These are phyloP conservation scores for Erebia palarica DNA, from an alignment of 2,888 invertebrate genomes.

Conservation along the genomic window DNA sequence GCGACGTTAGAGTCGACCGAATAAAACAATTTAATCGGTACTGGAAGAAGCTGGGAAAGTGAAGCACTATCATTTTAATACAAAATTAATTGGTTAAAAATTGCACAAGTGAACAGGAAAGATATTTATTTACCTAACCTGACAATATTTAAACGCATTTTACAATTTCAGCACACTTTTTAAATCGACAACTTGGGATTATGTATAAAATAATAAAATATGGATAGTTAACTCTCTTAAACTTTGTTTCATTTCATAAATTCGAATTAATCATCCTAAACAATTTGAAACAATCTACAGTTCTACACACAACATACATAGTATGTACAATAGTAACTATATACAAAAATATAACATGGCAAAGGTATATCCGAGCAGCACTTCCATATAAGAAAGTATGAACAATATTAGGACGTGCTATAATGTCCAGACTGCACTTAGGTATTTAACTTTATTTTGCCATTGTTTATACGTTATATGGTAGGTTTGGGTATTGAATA, in stretches of 20 bases:
- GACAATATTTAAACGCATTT: not conserved
- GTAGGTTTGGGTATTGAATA: not conserved
- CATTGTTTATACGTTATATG: not conserved
- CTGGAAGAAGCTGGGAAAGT: not conserved
- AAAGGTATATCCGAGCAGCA: constrained; percentile 52
- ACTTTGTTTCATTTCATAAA: constrained; percentile 31
- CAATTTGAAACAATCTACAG: constrained; percentile 73
- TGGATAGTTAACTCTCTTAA: constrained; percentile 21
- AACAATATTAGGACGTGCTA: not conserved
- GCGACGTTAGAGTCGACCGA: not conserved
- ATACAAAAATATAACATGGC: constrained; percentile 70
- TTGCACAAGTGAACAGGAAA: not conserved
- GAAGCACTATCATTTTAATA: not conserved
- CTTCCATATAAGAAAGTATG: constrained; percentile 41
- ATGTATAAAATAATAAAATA: constrained; percentile 21
- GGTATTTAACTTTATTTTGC: not conserved
- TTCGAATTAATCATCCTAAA: constrained; percentile 59
- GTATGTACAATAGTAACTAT: constrained; percentile 73
- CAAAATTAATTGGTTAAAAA: constrained; percentile 6
- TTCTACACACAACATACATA: constrained; percentile 76
- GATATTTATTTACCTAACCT: not conserved
- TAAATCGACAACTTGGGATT: constrained; percentile 1
- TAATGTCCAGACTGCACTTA: not conserved
- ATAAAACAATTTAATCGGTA: not conserved
- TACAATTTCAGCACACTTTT: not conserved